Percentiles rank a stretch among this genome's conserved stretches.
Evolutionary conservation across 2,888 invertebrate genomes (phyloP).

Genomic region (Reticulitermes lucifugus): DNA sequence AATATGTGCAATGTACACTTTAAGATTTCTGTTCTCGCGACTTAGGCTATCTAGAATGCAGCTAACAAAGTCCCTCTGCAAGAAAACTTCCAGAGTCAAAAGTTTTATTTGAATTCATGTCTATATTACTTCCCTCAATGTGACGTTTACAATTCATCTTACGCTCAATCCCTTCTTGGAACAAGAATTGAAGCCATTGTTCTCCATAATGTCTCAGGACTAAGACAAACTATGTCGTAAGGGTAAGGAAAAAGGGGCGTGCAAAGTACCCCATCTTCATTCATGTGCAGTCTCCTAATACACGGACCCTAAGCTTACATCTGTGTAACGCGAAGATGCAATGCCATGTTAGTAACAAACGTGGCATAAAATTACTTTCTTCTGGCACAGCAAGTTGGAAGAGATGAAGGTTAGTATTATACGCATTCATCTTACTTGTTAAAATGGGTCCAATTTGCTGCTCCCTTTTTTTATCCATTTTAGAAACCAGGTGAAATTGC

Average conservation of each 20-base stretch:
- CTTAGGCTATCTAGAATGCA: no score
- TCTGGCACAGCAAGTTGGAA: neutral
- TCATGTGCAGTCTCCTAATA: neutral
- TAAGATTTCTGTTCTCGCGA: no score
- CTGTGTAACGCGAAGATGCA: constrained; percentile 5
- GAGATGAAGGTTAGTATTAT: neutral
- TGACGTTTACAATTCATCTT: constrained; percentile 4
- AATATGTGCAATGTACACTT: no score
- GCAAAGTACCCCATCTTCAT: neutral
- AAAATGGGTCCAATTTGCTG: constrained; percentile 20
- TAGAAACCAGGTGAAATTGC: constrained; percentile 19
- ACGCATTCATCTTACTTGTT: constrained; percentile 20
- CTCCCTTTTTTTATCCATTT: neutral
- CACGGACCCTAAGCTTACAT: neutral
- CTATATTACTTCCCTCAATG: neutral
- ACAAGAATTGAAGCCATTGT: constrained; percentile 2
- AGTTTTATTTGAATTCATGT: constrained; percentile 4
- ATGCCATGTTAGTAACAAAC: constrained; percentile 14
- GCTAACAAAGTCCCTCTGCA: neutral
- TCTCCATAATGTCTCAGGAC: neutral
- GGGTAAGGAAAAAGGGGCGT: neutral
- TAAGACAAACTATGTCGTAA: constrained; percentile 12
- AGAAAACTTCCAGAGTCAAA: neutral
- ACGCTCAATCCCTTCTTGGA: neutral
- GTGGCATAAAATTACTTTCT: constrained; percentile 5